phyloP scores from a whole-genome alignment of 2,888 invertebrate species.

The Metellina segmentata region DNA sequence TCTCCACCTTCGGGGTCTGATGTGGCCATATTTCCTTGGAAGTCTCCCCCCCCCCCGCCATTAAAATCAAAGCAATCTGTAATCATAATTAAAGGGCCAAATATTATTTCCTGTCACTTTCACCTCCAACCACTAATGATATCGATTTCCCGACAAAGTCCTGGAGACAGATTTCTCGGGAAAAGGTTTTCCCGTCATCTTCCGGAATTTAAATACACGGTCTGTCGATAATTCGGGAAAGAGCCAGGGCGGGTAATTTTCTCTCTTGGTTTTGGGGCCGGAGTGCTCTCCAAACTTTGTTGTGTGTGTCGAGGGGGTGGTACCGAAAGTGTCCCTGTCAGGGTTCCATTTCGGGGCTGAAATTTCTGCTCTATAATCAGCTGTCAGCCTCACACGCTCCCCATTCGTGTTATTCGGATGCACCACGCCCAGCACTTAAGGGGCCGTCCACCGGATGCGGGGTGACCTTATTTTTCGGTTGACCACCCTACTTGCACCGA shows the following conservation, averaged over 20 bases:
- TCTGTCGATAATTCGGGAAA: constrained; percentile 47
- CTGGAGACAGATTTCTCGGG: constrained; percentile 29
- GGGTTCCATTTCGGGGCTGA: constrained; percentile 68
- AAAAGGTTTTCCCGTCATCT: background rate
- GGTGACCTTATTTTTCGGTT: background rate
- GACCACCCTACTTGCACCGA: no score
- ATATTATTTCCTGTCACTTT: constrained; percentile 48
- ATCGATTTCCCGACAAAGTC: constrained; percentile 33
- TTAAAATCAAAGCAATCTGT: constrained; percentile 42
- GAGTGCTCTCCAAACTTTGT: constrained; percentile 52
- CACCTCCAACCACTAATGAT: constrained; percentile 39
- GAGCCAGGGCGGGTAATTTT: constrained; percentile 40
- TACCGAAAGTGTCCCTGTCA: constrained; percentile 53
- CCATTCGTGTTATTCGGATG: constrained; percentile 55
- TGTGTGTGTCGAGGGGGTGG: constrained; percentile 55
- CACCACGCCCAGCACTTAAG: constrained; percentile 66
- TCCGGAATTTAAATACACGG: constrained; percentile 58
- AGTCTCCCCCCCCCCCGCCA: constrained; percentile 29
- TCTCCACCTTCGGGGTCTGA: background rate
- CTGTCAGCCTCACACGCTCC: constrained; percentile 71
- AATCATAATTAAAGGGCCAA: constrained; percentile 42
- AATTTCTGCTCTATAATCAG: constrained; percentile 69
- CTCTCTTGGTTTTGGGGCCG: constrained; percentile 48
- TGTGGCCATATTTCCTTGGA: constrained; percentile 8
- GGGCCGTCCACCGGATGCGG: constrained; percentile 12